Evolutionary conservation across 1,140 invertebrate genomes (phyloP), one percentile per base, ranked within the genome.

Genomic region (Yoshiicerus persimilis): DNA sequence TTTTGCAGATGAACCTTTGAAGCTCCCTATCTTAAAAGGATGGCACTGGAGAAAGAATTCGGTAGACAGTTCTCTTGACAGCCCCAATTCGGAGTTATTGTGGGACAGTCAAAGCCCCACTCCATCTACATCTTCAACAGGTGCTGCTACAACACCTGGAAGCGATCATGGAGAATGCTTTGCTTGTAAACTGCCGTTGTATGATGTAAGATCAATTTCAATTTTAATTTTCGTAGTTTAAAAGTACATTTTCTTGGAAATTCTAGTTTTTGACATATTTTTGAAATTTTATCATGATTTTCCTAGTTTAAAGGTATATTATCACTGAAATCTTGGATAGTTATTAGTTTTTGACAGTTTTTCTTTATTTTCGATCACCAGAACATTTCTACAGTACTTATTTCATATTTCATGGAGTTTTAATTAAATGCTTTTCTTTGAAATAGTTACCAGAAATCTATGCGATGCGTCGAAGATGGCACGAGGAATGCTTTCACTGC

Each of bases 161-260:
- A 38, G 32, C 32, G 75, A 80, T 11, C 75, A 80, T 80, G 75
- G 75, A 80, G 89, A 90, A 56, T 90, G 89, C 23, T 86, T 86
- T 64, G 87, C 89, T 25, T 90, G 89, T 87, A 90, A 90, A 64
- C 77, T 87, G n/a, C 89, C 89, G n/a, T 84, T 90, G 39, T 88
- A 87, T 77, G 85, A 90, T 62, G 87, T 89, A 84, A 75, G 75
- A 5, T n/a, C n/a, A n/a, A 80, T 36, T 38, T 64, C n/a, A n/a
- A n/a, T n/a, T n/a, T n/a, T n/a, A n/a, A n/a, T n/a, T n/a, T n/a
- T n/a, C n/a, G n/a, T n/a, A n/a, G n/a, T n/a, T n/a, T n/a, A n/a
- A n/a, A n/a, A n/a, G n/a, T n/a, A n/a, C n/a, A n/a, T n/a, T n/a
- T n/a, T n/a, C n/a, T n/a, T n/a, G n/a, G n/a, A n/a, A n/a, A n/a